Evolutionary conservation across 2,797 vertebrate species (phyloP), one percentile per base, ranked within the genome.

Genomic region (Dipus sagitta): DNA sequence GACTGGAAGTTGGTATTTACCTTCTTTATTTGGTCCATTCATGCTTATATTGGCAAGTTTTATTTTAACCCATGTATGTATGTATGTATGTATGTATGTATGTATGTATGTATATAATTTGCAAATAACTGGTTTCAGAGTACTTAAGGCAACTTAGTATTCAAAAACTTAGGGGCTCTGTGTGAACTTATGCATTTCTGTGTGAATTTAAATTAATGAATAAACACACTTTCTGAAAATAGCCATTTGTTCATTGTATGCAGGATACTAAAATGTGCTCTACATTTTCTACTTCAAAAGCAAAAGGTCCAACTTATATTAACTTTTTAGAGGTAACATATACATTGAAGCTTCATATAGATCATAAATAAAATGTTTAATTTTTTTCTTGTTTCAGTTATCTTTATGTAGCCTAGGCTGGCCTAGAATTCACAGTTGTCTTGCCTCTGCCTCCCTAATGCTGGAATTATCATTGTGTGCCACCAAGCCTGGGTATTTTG

Each of bases 121-220:
- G 52, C 20, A 34, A 75, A 52, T 54, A 54, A 88, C 28, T 42
- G 52, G 47, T 68, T 91, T 92, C 28, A 78, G 20, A 32, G 78
- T 87, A 13, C 14, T 78, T 91, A 87, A 91, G 92, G 76, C 71
- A 38, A 85, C 18, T 78, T 13, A 90, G 18, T 81, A 90, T 81
- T 75, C 65, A 6, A 15, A 82, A 75, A 85, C 28, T 64, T 87
- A 84, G 87, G 58, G 28, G 13, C 15, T 5, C 21, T 87, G 11
- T 65, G 70, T 75, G 65, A 90, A 93, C 62, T 88, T 91, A 30
- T 0, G 6, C n/a, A 42, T 79, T 65, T 76, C 67, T 93, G 2
- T 93, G 14, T 77, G 62, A 81, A 89, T 91, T 96, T 86, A 47
- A 93, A 68, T 89, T 68, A 87, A 24, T 91, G 38, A 93, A n/a